A percentile compares a stretch with the other conserved stretches of the same genome.
These are phyloP conservation scores for Frankliniella intonsa DNA, from an alignment of 2,888 invertebrate species.

Conservation along the genomic window DNA sequence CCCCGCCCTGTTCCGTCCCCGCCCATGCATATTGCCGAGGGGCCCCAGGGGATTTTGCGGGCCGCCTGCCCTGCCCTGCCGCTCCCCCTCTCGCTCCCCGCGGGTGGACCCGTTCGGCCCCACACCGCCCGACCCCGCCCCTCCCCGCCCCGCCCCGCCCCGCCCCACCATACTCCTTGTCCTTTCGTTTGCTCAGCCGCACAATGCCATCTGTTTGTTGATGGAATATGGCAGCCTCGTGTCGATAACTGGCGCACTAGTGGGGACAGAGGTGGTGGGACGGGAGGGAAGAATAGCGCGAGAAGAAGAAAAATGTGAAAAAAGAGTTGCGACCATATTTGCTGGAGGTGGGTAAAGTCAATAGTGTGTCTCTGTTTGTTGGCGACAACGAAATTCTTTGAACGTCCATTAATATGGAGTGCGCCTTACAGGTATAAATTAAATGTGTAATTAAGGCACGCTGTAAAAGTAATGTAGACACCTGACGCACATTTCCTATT, in stretches of 20 bases:
- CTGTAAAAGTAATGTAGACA: too few species aligned
- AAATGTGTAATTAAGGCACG: too few species aligned
- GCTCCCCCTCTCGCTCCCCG: background rate
- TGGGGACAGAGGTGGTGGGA: background rate
- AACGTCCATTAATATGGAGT: too few species aligned
- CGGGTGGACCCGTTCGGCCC: background rate
- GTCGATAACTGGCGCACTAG: background rate
- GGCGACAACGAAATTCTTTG: too few species aligned
- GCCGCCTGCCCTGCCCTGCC: background rate
- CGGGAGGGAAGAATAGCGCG: background rate
- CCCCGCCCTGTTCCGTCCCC: background rate
- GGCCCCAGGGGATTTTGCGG: background rate
- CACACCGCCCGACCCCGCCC: too few species aligned
- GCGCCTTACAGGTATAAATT: too few species aligned
- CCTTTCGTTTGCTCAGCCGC: background rate
- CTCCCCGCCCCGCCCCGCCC: too few species aligned
- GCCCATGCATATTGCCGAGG: constrained; percentile 18
- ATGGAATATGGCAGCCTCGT: background rate
- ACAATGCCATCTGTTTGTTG: constrained; percentile 4
- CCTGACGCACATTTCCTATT: too few species aligned
- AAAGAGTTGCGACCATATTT: too few species aligned
- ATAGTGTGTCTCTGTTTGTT: too few species aligned
- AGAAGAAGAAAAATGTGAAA: background rate
- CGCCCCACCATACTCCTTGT: background rate
- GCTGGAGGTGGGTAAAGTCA: too few species aligned